Conservation (phyloP, 2,113 vertebrate genomes). For the Vireo altiloquus region DNA sequence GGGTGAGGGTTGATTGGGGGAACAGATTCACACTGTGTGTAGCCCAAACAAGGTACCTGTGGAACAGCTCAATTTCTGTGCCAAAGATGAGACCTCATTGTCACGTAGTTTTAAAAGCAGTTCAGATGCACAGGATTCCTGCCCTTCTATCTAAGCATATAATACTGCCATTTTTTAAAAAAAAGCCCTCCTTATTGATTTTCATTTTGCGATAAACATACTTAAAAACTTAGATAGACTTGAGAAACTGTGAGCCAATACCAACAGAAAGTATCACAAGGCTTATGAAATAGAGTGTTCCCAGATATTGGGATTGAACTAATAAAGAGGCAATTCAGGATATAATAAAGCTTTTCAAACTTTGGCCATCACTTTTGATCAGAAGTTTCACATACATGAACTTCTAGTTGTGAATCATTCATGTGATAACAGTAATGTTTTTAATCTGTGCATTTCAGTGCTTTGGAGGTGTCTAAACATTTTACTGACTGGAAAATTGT, state of each 20-base stretch:
- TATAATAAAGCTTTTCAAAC: neutral
- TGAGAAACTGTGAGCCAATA: conserved; percentile 29
- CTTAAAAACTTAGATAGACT: conserved; percentile 33
- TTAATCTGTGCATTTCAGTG: neutral
- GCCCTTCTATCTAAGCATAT: neutral
- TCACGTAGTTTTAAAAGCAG: conserved; percentile 15
- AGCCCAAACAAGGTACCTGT: neutral
- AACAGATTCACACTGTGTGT: neutral
- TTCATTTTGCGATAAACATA: conserved; percentile 36
- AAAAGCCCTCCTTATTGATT: conserved; percentile 39
- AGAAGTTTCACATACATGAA: neutral
- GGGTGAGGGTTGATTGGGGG: neutral
- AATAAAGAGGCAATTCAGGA: neutral
- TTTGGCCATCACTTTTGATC: neutral
- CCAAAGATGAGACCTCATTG: neutral
- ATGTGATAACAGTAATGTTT: neutral
- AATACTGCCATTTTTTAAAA: neutral
- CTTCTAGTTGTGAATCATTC: neutral
- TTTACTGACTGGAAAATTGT: conserved; percentile 1
- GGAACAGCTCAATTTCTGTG: neutral
- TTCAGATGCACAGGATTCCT: neutral
- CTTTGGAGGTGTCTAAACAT: neutral
- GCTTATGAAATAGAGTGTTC: neutral
- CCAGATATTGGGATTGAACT: neutral
- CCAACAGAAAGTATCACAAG: neutral